Percentiles rank a stretch among this genome's conserved stretches.
These are phyloP conservation scores for Molorchus minor DNA, from an alignment of 2,888 invertebrate species.

Conservation along the genomic window DNA sequence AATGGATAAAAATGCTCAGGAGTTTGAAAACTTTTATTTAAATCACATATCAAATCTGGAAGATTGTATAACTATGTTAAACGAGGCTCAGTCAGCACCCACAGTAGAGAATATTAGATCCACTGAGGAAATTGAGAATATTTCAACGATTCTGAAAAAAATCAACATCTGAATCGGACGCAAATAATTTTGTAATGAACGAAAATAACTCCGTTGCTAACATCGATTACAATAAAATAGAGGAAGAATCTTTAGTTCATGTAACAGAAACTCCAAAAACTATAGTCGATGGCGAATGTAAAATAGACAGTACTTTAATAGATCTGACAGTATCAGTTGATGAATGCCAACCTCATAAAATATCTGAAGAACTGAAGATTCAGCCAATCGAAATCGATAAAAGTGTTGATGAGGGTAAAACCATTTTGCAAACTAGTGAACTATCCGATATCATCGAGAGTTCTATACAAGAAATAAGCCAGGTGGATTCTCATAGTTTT, in stretches of 20 bases:
- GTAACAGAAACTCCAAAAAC: too few relatives aligned
- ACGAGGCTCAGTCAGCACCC: too few relatives aligned
- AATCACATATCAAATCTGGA: too few relatives aligned
- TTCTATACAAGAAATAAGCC: conserved; percentile 20
- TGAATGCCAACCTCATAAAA: neutral
- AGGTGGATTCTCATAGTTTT: conserved; percentile 21
- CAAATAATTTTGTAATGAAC: neutral
- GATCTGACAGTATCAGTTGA: conserved; percentile 6
- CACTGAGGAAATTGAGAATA: too few relatives aligned
- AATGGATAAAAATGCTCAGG: neutral
- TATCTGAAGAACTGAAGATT: neutral
- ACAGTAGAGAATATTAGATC: too few relatives aligned
- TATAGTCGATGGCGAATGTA: too few relatives aligned
- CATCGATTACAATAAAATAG: neutral
- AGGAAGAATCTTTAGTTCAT: too few relatives aligned
- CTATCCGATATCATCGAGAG: conserved; percentile 30
- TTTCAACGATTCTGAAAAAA: too few relatives aligned
- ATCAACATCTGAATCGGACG: neutral
- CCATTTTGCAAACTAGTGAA: neutral
- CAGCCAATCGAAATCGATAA: neutral
- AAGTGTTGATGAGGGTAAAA: neutral
- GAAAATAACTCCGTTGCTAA: neutral
- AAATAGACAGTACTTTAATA: neutral
- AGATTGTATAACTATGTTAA: too few relatives aligned
- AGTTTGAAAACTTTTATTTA: neutral